Conservation (phyloP, 2,888 invertebrate genomes). For the Lasioglossum pauxillum region DNA sequence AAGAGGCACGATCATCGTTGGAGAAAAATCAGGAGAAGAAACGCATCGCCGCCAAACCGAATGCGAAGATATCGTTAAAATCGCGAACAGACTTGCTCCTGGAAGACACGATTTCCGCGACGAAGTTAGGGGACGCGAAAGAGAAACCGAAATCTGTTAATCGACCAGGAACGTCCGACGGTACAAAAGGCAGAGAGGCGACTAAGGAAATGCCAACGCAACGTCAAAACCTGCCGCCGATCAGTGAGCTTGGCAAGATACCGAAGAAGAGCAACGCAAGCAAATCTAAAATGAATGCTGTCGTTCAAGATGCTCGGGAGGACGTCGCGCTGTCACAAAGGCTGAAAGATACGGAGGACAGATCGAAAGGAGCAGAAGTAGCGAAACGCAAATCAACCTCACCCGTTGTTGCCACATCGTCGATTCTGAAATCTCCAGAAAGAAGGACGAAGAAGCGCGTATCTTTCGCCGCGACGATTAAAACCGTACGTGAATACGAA, state of each 20-base stretch:
- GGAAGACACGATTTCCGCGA: slow-evolving; percentile 40
- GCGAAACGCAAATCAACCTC: background rate
- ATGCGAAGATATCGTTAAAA: slow-evolving; percentile 85
- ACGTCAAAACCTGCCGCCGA: slow-evolving; percentile 4
- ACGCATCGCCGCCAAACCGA: slow-evolving; percentile 70
- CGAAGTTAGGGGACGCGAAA: slow-evolving; percentile 5
- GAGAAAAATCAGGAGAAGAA: slow-evolving; percentile 56
- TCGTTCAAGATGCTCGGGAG: background rate
- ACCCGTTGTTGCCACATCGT: background rate
- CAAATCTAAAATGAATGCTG: background rate
- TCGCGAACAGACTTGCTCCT: slow-evolving; percentile 87
- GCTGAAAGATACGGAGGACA: background rate
- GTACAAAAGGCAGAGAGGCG: background rate
- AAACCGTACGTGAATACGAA: slow-evolving; percentile 61
- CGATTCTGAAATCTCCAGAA: background rate
- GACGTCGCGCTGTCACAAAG: background rate
- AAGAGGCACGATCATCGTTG: slow-evolving; percentile 79
- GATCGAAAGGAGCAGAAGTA: background rate
- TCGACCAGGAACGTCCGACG: background rate
- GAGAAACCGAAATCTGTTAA: slow-evolving; percentile 9
- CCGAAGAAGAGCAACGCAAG: slow-evolving; percentile 1
- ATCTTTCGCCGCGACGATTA: slow-evolving; percentile 66
- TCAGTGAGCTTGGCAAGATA: slow-evolving; percentile 21
- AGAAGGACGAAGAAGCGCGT: slow-evolving; percentile 67
- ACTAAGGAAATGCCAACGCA: slow-evolving; percentile 7